Evolutionary conservation across 2,888 invertebrate species (phyloP).

Genomic region (Spisula subtruncata): DNA sequence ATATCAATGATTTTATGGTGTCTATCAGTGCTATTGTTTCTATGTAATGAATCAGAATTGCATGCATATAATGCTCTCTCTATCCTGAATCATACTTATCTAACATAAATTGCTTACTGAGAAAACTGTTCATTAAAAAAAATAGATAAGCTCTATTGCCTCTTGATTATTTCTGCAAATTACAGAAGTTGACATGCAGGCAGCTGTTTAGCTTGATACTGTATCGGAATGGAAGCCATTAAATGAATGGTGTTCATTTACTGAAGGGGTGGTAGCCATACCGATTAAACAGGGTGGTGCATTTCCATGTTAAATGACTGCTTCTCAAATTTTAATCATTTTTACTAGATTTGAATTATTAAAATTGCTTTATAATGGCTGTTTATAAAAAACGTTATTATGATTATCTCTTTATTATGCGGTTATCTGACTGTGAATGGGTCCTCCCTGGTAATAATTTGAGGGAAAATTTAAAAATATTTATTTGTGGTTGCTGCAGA

Average conservation of each 20-base stretch:
- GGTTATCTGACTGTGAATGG: background rate
- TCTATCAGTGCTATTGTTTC: background rate
- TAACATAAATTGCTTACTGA: slow-evolving; percentile 15
- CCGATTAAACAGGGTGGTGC: background rate
- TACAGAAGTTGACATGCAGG: slow-evolving; percentile 17
- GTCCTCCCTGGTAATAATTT: background rate
- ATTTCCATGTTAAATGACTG: background rate
- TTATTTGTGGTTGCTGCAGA: background rate
- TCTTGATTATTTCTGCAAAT: background rate
- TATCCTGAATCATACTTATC: slow-evolving; percentile 7
- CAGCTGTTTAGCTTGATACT: slow-evolving; percentile 11
- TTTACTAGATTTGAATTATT: background rate
- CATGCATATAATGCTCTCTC: background rate
- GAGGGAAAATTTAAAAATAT: background rate
- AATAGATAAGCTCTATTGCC: background rate
- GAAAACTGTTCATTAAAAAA: background rate
- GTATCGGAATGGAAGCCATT: background rate
- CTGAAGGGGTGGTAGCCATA: slow-evolving; percentile 3
- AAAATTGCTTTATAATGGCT: background rate
- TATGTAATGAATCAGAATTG: slow-evolving; percentile 3
- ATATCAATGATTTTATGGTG: too few relatives aligned
- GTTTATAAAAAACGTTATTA: background rate
- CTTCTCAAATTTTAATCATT: background rate
- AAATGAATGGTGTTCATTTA: background rate
- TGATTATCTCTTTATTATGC: background rate